phyloP scores from a whole-genome alignment of 2,797 vertebrate genomes.

The Sebastes umbrosus region DNA sequence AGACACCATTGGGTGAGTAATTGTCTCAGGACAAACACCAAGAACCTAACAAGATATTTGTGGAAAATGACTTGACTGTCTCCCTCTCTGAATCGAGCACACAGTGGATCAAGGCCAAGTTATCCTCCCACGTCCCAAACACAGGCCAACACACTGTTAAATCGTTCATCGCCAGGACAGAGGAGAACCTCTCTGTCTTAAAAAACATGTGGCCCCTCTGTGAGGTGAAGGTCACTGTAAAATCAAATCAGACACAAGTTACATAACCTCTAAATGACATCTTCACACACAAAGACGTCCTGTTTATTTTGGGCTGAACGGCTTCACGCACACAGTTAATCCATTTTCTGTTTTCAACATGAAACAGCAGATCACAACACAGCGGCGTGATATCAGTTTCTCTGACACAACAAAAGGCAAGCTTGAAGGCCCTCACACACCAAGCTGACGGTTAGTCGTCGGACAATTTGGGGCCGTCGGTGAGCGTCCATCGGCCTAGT shows the following conservation, averaged over 20 bases:
- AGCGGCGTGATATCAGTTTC: constrained; percentile 8
- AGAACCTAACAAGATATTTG: constrained; percentile 39
- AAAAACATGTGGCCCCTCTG: constrained; percentile 28
- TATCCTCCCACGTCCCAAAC: constrained; percentile 54
- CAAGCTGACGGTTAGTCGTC: too few species aligned
- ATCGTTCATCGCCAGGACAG: constrained; percentile 25
- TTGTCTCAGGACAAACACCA: constrained; percentile 27
- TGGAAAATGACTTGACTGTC: constrained; percentile 36
- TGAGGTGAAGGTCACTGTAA: constrained; percentile 36
- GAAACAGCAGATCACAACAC: constrained; percentile 8
- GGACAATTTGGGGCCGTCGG: too few species aligned
- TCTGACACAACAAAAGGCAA: constrained; percentile 3
- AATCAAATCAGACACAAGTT: constrained; percentile 46
- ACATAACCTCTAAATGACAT: constrained; percentile 31
- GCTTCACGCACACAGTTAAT: constrained; percentile 14
- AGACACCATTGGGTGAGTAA: constrained; percentile 7
- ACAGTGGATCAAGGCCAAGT: constrained; percentile 31
- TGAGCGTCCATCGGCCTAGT: too few species aligned
- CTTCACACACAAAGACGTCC: constrained; percentile 22
- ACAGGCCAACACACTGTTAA: constrained; percentile 48
- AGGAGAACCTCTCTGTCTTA: constrained; percentile 21
- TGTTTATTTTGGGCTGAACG: constrained; percentile 49
- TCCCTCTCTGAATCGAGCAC: constrained; percentile 34
- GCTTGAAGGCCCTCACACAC: background rate
- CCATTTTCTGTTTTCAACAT: constrained; percentile 21